Base-by-base conservation (phyloP, 1,140 invertebrate genomes). In the Drosophila santomea region DNA sequence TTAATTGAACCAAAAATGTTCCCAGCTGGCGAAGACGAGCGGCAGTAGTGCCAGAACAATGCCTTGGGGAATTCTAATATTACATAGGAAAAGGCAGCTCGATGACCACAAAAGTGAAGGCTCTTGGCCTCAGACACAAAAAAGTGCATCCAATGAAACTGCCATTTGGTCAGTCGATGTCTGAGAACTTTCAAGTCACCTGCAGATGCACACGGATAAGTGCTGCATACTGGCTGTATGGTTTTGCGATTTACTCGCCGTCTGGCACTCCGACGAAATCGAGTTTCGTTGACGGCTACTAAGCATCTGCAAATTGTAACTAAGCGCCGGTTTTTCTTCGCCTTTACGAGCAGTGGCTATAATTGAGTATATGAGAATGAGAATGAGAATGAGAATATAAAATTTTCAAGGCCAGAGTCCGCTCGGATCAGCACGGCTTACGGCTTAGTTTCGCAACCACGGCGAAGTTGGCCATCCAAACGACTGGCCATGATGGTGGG, bases 301-400 rank as follows among this genome's bases (percentile, higher is more conserved):
- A 75, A 66, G 73, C 73, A 74, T 75, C 73, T 74, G 72, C 72
- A 75, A 74, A 57, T 74, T 75, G 73, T 75, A 75, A 75, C 61
- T 73, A 73, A 73, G 69, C 68, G 68, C 35, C 41, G 61, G 55
- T 38, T 67, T 66, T 51, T 66, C 28, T 50, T 67, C 43, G 25
- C 36, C 45, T 50, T 28, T 44, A 54, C 64, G 38, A 39, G 36
- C 54, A 48, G 48, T 54, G 55, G 62, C 73, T 76, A 54, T 59
- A 75, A 76, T 75, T 75, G 73, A 75, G 54, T 75, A 67, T 66
- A 57, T 67, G 69, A 62, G 68, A 74, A 61, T 64, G 71, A 76
- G 72, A 76, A 57, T 67, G 69, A 62, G 68, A 74, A 61, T 64
- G 71, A 76, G 72, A 76, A 76, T 76, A 76, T 76, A 66, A 55